Percentiles rank a stretch among this genome's conserved stretches.
These are phyloP conservation scores for Dolomedes plantarius DNA, from an alignment of 2,888 invertebrate genomes.

Conservation along the genomic window DNA sequence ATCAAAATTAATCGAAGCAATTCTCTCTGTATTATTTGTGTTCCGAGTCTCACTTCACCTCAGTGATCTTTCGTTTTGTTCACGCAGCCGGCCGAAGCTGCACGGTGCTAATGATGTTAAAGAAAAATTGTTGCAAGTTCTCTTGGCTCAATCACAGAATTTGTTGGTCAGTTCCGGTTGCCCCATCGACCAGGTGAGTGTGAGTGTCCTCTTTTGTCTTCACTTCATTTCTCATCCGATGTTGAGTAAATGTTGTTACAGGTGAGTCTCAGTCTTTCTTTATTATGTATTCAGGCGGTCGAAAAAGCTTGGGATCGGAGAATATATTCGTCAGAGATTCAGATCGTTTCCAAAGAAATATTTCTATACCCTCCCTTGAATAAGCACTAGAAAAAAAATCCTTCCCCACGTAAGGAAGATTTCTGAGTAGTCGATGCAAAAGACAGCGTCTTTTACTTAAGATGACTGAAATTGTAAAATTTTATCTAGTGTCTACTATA, in stretches of 20 bases:
- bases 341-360: not conserved
- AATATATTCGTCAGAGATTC: not conserved
- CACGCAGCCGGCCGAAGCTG: conserved; percentile 74
- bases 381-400: no score
- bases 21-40: conserved; percentile 17
- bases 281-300: not conserved
- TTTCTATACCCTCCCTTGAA: no score
- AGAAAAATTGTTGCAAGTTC: conserved; percentile 91
- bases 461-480: no score
- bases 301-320: not conserved
- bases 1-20: not conserved
- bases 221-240: not conserved
- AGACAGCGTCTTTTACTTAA: no score
- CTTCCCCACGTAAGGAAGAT: no score
- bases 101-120: conserved; percentile 84
- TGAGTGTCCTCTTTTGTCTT: conserved; percentile 52
- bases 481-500: no score
- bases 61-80: conserved; percentile 30
- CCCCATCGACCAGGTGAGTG: conserved; percentile 93
- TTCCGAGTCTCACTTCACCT: conserved; percentile 19
- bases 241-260: not conserved
- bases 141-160: conserved; percentile 91
- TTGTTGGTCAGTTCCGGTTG: conserved; percentile 92
- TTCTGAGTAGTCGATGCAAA: no score
- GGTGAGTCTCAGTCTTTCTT: conserved; percentile 37